These are phyloP conservation scores for Acanthosepion esculentum DNA, from an alignment of 2,888 invertebrate genomes.

Conservation along the genomic window DNA sequence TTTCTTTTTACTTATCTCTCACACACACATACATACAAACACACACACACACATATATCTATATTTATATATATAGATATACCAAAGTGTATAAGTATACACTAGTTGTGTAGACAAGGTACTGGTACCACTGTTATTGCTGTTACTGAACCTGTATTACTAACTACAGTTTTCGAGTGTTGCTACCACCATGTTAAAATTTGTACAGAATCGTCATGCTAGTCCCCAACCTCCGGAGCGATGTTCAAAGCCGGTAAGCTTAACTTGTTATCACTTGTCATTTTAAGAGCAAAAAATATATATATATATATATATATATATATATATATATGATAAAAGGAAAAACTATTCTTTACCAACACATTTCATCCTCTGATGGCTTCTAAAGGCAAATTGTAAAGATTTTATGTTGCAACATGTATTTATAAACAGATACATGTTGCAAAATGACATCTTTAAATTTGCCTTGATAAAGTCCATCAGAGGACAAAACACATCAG, in stretches of 20 bases:
- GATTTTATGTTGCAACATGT: no score
- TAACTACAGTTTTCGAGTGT: neutral
- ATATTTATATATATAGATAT: neutral
- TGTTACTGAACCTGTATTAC: neutral
- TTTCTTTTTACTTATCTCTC: neutral
- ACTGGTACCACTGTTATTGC: neutral
- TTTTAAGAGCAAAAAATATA: no score
- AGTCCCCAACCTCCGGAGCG: neutral
- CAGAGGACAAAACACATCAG: no score
- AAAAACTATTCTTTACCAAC: no score
- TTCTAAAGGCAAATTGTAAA: no score
- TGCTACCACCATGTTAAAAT: constrained; percentile 37
- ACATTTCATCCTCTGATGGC: no score
- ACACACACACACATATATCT: neutral
- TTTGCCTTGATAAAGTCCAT: no score
- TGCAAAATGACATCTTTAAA: no score
- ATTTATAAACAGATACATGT: no score
- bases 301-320: no score
- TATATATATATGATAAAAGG: no score
- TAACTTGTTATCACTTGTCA: neutral
- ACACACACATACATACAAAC: neutral
- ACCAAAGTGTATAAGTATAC: neutral
- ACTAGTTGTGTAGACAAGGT: neutral
- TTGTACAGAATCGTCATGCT: constrained; percentile 36
- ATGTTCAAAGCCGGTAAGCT: constrained; percentile 16